Conservation (phyloP, 2,797 vertebrate genomes). For the Centroberyx gerrardi region DNA sequence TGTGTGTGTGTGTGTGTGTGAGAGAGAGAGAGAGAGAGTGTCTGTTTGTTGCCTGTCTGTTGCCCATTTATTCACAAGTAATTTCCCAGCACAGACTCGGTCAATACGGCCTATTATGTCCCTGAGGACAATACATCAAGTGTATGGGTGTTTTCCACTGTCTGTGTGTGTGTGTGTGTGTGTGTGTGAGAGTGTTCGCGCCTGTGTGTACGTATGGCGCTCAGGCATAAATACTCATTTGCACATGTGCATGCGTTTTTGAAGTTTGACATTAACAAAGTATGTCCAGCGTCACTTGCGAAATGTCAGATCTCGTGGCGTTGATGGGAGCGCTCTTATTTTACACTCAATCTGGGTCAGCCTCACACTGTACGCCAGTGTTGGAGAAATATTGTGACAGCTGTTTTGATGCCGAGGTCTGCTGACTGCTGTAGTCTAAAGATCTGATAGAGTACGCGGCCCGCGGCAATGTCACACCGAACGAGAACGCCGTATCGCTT, state of each 20-base stretch:
- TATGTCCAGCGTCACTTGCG: neutral
- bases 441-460: conserved; percentile 38
- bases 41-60: conserved; percentile 38
- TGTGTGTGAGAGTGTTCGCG: neutral
- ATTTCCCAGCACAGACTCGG: conserved; percentile 46
- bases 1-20: neutral
- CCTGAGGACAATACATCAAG: conserved; percentile 44
- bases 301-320: neutral
- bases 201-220: neutral
- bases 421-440: conserved; percentile 21
- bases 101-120: conserved; percentile 62
- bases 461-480: conserved; percentile 42
- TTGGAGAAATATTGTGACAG: conserved; percentile 51
- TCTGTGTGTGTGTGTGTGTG: conserved; percentile 6
- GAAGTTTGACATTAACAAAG: neutral
- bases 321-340: neutral
- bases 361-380: conserved; percentile 12
- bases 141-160: conserved; percentile 27
- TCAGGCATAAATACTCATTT: neutral
- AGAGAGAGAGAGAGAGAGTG: conserved; percentile 3
- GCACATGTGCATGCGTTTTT: neutral
- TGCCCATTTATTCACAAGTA: conserved; percentile 60
- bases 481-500: conserved; percentile 6
- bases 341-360: conserved; percentile 24
- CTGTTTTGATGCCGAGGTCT: conserved; percentile 34